phyloP scores from a whole-genome alignment of 2,888 invertebrate genomes.

The Aphelenchoides bicaudatus region DNA sequence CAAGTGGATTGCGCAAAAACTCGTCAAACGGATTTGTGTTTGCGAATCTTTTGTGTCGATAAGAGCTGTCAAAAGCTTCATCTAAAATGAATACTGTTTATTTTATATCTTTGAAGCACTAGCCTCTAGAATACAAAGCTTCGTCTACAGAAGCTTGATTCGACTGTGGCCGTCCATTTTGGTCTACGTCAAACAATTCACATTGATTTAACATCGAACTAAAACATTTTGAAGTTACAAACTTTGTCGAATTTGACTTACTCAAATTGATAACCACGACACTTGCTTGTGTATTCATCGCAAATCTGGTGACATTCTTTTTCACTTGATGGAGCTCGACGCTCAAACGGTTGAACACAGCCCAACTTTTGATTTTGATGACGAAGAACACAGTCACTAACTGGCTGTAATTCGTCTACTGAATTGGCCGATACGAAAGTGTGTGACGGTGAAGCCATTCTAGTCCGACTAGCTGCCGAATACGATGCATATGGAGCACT shows the following conservation, averaged over 20 bases:
- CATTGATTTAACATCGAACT: slow-evolving; percentile 17
- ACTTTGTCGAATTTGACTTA: no score
- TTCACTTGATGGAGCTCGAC: slow-evolving; percentile 25
- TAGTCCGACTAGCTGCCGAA: slow-evolving; percentile 20
- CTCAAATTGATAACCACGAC: slow-evolving; percentile 34
- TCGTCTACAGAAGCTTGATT: background rate
- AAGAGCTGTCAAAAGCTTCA: background rate
- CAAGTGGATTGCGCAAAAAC: slow-evolving; percentile 4
- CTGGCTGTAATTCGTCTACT: background rate
- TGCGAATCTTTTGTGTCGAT: background rate
- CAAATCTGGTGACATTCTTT: slow-evolving; percentile 30
- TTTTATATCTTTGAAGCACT: no score
- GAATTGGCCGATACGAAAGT: slow-evolving; percentile 20
- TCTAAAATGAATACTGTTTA: background rate
- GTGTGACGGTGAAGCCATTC: slow-evolving; percentile 23
- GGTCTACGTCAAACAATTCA: slow-evolving; percentile 32
- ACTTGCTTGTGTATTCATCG: slow-evolving; percentile 14
- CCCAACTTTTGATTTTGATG: slow-evolving; percentile 28
- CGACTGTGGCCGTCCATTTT: background rate
- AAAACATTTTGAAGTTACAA: no score
- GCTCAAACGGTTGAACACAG: slow-evolving; percentile 35
- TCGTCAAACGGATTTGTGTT: slow-evolving; percentile 4
- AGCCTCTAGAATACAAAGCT: slow-evolving; percentile 7
- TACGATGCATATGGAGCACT: slow-evolving; percentile 18
- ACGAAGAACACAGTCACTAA: slow-evolving; percentile 12